Evolutionary conservation across 2,797 vertebrate genomes (phyloP), one percentile per base, ranked within the genome.

Genomic region (Loris lydekkerianus): DNA sequence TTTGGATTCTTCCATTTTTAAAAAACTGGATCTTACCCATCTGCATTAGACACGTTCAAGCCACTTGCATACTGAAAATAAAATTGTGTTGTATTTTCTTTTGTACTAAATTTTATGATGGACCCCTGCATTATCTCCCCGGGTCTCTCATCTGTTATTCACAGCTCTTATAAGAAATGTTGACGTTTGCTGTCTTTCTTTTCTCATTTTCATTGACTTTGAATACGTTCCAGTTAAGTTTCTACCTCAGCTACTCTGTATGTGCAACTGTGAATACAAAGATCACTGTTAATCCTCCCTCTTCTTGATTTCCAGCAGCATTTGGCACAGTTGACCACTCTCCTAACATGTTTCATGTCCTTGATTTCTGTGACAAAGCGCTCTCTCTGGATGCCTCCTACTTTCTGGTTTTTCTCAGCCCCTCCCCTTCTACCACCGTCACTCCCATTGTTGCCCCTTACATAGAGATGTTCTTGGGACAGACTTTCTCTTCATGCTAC

Each of bases 171-270:
- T 70, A 27, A 89, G 89, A 91, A 58, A 73, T 84, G 29, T 65
- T 65, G 49, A 67, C 46, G 67, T 14, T 81, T 84, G 81, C 18
- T 78, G 0, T 63, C 31, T 96, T 10, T 7, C 2, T 86, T 80
- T 86, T 95, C 40, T 95, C 21, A 49, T 53, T 49, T 91, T 75
- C 23, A 11, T 93, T 91, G 13, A 70, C 9, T 86, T 73, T 96
- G 73, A 61, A 37, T 81, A 3, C 27, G 7, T 84, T 80, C 29
- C 14, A 65, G 3, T 90, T 91, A 70, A 37, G 37, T 31, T 78
- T 95, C 34, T 89, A 25, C 43, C 75, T 75, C 58, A 61, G 0
- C 23, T 67, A 17, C 49, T 89, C 85, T 77, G 13, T 89, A 25
- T 81, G 18, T 69, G 7, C 13, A 70, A 88, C 65, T 88, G 29